Percentiles rank a stretch among this genome's conserved stretches.
Evolutionary conservation across 2,113 vertebrate species (phyloP).

Genomic region (Fulmarus glacialis): DNA sequence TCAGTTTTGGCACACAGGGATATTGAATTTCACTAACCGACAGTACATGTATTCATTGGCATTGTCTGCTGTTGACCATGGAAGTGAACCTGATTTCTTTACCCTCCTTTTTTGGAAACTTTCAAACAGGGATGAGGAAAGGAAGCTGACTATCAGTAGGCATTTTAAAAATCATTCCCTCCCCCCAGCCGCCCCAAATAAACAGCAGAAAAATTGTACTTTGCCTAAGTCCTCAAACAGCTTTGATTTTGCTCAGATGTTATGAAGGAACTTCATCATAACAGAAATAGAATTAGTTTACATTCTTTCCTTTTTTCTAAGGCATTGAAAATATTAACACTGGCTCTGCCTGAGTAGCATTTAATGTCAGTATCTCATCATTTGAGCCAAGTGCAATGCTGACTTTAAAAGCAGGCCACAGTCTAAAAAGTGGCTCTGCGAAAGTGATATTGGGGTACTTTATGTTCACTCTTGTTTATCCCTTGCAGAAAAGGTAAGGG

Average conservation of each 20-base stretch:
- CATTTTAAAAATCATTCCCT: constrained; percentile 25
- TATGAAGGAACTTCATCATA: constrained; percentile 1
- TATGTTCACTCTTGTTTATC: not conserved
- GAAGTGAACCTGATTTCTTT: constrained; percentile 47
- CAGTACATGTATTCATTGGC: not conserved
- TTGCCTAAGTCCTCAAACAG: not conserved
- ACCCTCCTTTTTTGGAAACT: not conserved
- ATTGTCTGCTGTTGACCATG: constrained; percentile 2
- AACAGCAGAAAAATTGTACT: constrained; percentile 32
- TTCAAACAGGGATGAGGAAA: constrained; percentile 44
- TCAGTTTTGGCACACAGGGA: not conserved
- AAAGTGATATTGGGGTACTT: not conserved
- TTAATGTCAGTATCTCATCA: not conserved
- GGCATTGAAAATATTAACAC: constrained; percentile 24
- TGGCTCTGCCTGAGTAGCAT: not conserved
- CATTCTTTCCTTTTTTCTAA: not conserved
- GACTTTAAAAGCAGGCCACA: not conserved
- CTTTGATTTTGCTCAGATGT: constrained; percentile 42
- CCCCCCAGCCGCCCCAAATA: not conserved
- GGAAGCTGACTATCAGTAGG: constrained; percentile 13
- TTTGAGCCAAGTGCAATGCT: not conserved
- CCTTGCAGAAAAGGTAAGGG: not conserved
- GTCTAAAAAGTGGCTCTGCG: not conserved
- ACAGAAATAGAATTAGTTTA: constrained; percentile 5
- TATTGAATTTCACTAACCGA: not conserved